Percentiles rank a stretch among this genome's conserved stretches.
Evolutionary conservation across 2,797 vertebrate species (phyloP).

Genomic region (Sorex maritimensis): DNA sequence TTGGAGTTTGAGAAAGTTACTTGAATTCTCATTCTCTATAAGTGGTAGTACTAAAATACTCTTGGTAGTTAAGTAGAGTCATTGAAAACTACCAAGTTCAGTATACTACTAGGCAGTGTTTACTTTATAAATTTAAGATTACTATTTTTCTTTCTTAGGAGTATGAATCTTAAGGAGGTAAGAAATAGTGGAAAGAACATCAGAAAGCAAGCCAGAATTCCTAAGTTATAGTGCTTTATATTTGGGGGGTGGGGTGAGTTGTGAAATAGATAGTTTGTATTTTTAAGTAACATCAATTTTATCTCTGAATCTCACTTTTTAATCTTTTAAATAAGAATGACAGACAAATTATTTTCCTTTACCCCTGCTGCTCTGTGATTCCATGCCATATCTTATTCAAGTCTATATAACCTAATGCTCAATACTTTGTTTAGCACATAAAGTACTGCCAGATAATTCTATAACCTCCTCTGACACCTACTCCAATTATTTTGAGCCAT

Average conservation of each 20-base stretch:
- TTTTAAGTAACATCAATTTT: constrained; percentile 3
- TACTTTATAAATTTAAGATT: constrained; percentile 8
- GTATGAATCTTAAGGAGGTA: neutral
- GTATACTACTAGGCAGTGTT: neutral
- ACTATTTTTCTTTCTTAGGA: too few relatives aligned
- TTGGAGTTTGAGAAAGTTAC: constrained; percentile 15
- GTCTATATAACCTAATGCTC: constrained; percentile 47
- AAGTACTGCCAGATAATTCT: constrained; percentile 61
- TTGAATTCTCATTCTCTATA: neutral
- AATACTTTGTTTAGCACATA: constrained; percentile 49
- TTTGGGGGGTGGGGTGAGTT: neutral
- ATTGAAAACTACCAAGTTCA: constrained; percentile 30
- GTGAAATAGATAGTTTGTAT: constrained; percentile 6
- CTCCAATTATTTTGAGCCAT: constrained; percentile 59
- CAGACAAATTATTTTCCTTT: constrained; percentile 23
- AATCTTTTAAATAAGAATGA: constrained; percentile 45
- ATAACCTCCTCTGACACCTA: constrained; percentile 66
- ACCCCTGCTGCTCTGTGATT: neutral
- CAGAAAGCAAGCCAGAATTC: constrained; percentile 60
- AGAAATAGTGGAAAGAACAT: constrained; percentile 19
- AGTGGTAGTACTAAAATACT: neutral
- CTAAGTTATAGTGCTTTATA: neutral
- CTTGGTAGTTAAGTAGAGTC: neutral
- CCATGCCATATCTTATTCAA: constrained; percentile 13
- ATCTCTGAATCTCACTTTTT: constrained; percentile 22